phyloP scores from a whole-genome alignment of 2,113 vertebrate genomes.

The Gulo gulo region DNA sequence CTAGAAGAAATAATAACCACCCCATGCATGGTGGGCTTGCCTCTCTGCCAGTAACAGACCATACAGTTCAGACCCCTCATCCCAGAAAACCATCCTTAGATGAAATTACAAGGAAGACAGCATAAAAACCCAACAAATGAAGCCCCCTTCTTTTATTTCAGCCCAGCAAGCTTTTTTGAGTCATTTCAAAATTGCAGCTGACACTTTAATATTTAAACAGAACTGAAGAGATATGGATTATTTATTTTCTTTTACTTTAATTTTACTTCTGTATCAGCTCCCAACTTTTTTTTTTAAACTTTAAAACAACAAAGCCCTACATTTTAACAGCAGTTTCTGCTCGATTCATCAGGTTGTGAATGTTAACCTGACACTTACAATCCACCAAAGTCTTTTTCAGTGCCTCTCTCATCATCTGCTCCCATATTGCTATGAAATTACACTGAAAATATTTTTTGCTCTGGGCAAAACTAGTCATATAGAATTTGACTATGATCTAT shows the following conservation, averaged over 20 bases:
- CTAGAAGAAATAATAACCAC: background rate
- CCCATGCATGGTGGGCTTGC: background rate
- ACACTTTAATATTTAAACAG: conserved; percentile 85
- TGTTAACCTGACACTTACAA: conserved; percentile 85
- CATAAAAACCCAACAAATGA: conserved; percentile 56
- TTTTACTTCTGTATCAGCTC: conserved; percentile 79
- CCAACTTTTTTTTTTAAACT: conserved; percentile 76
- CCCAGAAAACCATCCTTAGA: conserved; percentile 58
- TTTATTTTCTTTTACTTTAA: conserved; percentile 86
- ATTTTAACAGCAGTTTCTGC: conserved; percentile 74
- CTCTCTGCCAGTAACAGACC: conserved; percentile 30
- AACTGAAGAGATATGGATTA: conserved; percentile 81
- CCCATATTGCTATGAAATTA: conserved; percentile 81
- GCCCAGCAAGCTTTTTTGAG: conserved; percentile 40
- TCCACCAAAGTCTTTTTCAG: conserved; percentile 81
- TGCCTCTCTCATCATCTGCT: conserved; percentile 79
- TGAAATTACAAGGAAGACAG: conserved; percentile 57
- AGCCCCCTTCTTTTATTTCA: conserved; percentile 62
- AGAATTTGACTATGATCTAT: conserved; percentile 88
- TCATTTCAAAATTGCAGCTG: conserved; percentile 75
- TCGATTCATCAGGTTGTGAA: conserved; percentile 82
- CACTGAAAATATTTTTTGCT: conserved; percentile 84
- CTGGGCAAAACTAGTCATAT: conserved; percentile 81
- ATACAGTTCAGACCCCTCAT: background rate
- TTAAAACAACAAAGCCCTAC: conserved; percentile 80